Evolutionary conservation across 2,888 invertebrate genomes (phyloP).

Genomic region (Cataglyphis cursor): DNA sequence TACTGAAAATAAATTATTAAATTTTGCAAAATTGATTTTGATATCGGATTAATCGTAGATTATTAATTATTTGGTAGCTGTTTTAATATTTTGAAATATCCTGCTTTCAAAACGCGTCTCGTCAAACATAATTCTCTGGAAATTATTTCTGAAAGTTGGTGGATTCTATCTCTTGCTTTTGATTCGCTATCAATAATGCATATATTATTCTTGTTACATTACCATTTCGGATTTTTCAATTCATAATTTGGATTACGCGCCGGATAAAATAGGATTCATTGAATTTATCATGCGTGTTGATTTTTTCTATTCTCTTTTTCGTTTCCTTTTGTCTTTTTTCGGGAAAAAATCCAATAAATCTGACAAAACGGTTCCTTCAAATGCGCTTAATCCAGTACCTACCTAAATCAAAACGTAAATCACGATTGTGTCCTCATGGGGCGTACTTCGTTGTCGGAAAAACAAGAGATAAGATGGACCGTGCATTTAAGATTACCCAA

Average conservation of each 20-base stretch:
- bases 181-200: background rate
- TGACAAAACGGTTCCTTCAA: conserved; percentile 64
- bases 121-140: background rate
- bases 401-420: conserved; percentile 72
- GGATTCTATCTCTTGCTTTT: background rate
- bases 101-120: background rate
- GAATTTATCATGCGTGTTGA: background rate
- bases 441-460: conserved; percentile 56
- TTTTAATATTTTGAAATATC: background rate
- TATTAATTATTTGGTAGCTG: background rate
- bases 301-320: conserved; percentile 1
- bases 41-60: background rate
- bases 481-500: conserved; percentile 60
- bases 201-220: background rate
- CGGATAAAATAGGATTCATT: background rate
- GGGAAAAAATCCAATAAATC: conserved; percentile 66
- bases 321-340: background rate
- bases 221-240: background rate
- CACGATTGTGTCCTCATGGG: conserved; percentile 56
- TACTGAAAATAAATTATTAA: conserved; percentile 33
- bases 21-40: background rate
- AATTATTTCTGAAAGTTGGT: background rate
- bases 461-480: conserved; percentile 65
- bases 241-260: conserved; percentile 16
- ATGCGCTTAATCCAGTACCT: conserved; percentile 69